phyloP scores from a whole-genome alignment of 2,113 vertebrate species.

The Colossoma macropomum region DNA sequence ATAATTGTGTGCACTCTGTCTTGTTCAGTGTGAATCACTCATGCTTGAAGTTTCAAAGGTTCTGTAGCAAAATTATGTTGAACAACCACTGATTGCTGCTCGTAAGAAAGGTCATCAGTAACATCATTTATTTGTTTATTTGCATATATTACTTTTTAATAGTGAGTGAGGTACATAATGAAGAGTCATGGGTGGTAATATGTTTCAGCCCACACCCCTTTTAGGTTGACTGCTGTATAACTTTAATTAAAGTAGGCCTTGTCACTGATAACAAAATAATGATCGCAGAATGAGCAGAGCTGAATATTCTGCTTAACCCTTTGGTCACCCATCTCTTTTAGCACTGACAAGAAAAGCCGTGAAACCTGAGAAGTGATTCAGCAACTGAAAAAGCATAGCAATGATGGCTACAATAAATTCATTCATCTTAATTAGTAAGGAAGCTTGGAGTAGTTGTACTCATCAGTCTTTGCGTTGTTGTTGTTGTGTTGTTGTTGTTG shows the following conservation, averaged over 20 bases:
- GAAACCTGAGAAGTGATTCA: not conserved
- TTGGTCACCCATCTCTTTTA: conserved; percentile 18
- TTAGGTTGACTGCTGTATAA: not conserved
- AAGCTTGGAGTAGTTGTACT: not conserved
- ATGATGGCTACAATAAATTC: not conserved
- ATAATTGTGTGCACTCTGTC: not conserved
- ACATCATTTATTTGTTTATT: not conserved
- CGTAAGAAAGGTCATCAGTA: not conserved
- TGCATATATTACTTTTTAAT: too few relatives aligned
- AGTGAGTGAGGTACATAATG: not conserved
- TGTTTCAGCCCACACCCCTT: not conserved
- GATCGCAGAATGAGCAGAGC: not conserved
- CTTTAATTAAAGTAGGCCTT: not conserved
- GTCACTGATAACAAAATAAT: conserved; percentile 3
- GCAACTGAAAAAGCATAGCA: not conserved
- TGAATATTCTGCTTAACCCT: not conserved
- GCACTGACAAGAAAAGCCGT: conserved; percentile 13
- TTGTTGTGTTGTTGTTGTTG: not conserved
- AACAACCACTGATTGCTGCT: not conserved
- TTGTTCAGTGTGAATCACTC: not conserved
- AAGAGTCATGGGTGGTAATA: not conserved
- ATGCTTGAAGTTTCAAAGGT: not conserved
- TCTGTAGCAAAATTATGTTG: not conserved
- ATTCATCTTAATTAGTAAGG: not conserved
- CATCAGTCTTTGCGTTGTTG: not conserved